These are phyloP conservation scores for Paragorgia papillata DNA, from an alignment of 92 coral and sea anemone species.

Conservation along the genomic window DNA sequence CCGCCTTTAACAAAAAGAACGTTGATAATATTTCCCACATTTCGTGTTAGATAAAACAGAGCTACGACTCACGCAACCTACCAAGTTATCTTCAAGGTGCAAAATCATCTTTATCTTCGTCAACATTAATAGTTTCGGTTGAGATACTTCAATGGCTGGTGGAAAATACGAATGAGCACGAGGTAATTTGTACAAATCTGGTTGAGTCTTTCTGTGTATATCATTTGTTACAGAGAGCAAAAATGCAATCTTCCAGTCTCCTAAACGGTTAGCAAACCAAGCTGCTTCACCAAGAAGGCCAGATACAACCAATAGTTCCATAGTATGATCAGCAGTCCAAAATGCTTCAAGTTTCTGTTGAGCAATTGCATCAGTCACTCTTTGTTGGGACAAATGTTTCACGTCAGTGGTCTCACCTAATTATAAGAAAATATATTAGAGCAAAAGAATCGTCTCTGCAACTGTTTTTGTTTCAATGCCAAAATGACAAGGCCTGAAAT, in stretches of 20 bases:
- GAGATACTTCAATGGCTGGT: not conserved
- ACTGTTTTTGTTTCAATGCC: too few species aligned
- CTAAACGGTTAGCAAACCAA: slow-evolving; percentile 80
- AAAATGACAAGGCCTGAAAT: too few species aligned
- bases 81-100: slow-evolving; percentile 10
- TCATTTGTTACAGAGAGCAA: slow-evolving; percentile 68
- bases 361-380: slow-evolving; percentile 69
- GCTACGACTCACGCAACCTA: too few species aligned
- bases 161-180: not conserved
- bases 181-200: not conserved
- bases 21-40: too few species aligned
- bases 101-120: slow-evolving; percentile 16
- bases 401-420: not conserved
- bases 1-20: too few species aligned
- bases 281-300: slow-evolving; percentile 88
- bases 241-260: slow-evolving; percentile 97
- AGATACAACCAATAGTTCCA: slow-evolving; percentile 83
- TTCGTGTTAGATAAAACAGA: too few species aligned
- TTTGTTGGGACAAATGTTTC: slow-evolving; percentile 22
- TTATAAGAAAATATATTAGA: too few species aligned
- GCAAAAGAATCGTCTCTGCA: too few species aligned
- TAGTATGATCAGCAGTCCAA: slow-evolving; percentile 90
- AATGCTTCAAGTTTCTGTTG: slow-evolving; percentile 76
- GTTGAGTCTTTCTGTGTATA: not conserved
- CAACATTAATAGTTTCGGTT: slow-evolving; percentile 10